These are phyloP conservation scores for Watsonalla cultraria DNA, from an alignment of 2,888 invertebrate species.

Conservation along the genomic window DNA sequence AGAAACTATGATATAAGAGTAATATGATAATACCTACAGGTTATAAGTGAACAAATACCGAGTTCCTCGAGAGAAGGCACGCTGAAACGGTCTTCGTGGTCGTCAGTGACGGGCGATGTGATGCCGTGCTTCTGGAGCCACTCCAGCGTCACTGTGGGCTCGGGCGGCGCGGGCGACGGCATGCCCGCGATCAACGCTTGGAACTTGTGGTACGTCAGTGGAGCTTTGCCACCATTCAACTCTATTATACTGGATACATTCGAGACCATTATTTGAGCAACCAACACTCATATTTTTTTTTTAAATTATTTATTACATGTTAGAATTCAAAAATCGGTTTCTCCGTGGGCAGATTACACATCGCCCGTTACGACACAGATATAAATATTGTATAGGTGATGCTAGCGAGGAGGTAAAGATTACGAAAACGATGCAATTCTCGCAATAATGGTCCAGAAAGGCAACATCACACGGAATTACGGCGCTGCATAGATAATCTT, in stretches of 20 bases:
- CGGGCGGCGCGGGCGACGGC: conserved; percentile 85
- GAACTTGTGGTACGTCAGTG: conserved; percentile 92
- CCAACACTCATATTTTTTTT: no score
- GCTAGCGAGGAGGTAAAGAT: not conserved
- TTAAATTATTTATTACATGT: no score
- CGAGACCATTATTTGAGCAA: no score
- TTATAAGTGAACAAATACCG: conserved; percentile 62
- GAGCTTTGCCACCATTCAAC: conserved; percentile 88
- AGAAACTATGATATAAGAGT: no score
- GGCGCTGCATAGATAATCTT: no score
- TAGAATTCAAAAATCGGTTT: no score
- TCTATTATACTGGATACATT: conserved; percentile 83
- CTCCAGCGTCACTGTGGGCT: conserved; percentile 72
- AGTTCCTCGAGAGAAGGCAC: conserved; percentile 92
- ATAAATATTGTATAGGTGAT: not conserved
- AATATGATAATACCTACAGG: no score
- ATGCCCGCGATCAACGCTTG: conserved; percentile 87
- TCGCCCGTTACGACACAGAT: not conserved
- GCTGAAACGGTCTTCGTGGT: conserved; percentile 90
- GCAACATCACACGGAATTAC: no score
- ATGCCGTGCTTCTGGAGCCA: conserved; percentile 74
- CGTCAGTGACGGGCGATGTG: conserved; percentile 83
- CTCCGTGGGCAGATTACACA: no score
- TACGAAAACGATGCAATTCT: no score
- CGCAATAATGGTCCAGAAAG: no score